Percentiles rank a stretch among this genome's conserved stretches.
phyloP scores from a whole-genome alignment of 1,140 invertebrate genomes.

The Drosophila yakuba region DNA sequence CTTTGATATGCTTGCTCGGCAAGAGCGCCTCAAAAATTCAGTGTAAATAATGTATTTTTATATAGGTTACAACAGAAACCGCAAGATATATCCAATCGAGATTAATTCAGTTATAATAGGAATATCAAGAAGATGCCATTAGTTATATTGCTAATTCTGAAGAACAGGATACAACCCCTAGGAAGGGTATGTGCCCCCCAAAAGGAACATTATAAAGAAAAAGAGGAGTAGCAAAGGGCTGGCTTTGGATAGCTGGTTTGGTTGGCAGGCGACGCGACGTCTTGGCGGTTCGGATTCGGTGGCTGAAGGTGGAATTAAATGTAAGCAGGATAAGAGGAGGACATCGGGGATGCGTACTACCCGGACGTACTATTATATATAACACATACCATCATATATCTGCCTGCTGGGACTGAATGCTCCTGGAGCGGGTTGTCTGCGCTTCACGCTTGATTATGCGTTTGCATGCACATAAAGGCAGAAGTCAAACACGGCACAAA shows the following conservation, averaged over 20 bases:
- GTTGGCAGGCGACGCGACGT: conserved; percentile 48
- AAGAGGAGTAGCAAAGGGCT: conserved; percentile 23
- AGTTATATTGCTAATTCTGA: background rate
- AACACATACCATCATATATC: conserved; percentile 7
- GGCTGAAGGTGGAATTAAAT: conserved; percentile 80
- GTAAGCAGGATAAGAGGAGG: conserved; percentile 58
- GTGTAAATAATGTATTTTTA: no score
- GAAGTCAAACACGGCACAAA: conserved; percentile 79
- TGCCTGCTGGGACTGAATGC: conserved; percentile 38
- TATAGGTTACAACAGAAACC: no score
- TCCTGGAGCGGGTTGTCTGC: conserved; percentile 15
- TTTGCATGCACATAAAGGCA: conserved; percentile 80
- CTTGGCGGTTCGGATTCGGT: conserved; percentile 55
- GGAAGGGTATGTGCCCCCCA: conserved; percentile 6
- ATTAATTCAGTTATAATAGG: background rate
- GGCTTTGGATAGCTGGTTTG: conserved; percentile 13
- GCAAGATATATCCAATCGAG: background rate
- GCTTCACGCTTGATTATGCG: conserved; percentile 78
- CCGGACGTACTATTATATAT: background rate
- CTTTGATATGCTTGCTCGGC: conserved; percentile 9
- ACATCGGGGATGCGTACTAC: conserved; percentile 18
- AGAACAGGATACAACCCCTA: background rate
- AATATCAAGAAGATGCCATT: background rate
- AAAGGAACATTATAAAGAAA: conserved; percentile 35
- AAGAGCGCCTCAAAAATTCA: no score